phyloP scores from a whole-genome alignment of 2,113 vertebrate genomes.

The Hemicordylus capensis region DNA sequence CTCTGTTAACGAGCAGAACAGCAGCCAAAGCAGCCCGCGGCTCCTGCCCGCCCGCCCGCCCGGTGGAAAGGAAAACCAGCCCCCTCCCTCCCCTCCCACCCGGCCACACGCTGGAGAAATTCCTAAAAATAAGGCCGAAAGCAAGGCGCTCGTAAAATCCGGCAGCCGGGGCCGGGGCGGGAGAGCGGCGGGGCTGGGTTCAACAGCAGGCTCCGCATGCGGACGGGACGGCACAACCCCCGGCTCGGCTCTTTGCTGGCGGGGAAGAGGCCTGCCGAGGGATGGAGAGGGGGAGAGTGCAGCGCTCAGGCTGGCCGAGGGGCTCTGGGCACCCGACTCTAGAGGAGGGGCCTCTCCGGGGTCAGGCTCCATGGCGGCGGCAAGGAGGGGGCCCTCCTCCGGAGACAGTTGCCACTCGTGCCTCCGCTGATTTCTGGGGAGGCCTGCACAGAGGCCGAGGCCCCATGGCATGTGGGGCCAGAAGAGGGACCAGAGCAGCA shows the following conservation, averaged over 20 bases:
- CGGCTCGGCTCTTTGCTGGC: no score
- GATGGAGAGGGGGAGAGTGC: no score
- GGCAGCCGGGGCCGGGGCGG: neutral
- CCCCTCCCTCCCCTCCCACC: neutral
- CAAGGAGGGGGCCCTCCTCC: no score
- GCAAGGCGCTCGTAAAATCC: neutral
- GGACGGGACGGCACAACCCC: neutral
- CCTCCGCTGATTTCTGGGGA: no score
- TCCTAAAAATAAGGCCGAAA: conserved; percentile 61
- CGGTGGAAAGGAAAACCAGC: neutral
- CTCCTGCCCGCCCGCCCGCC: fast-evolving
- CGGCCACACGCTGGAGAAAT: conserved; percentile 28
- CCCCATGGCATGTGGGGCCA: no score
- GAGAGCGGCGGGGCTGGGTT: neutral
- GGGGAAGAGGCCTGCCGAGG: no score
- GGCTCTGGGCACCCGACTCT: no score
- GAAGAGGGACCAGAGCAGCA: no score
- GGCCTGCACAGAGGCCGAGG: no score
- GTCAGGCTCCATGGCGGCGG: no score
- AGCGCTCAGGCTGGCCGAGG: no score
- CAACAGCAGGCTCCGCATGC: neutral
- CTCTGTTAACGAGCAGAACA: conserved; percentile 64
- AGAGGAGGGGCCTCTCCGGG: no score
- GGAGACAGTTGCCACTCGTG: neutral
- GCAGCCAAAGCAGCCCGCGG: conserved; percentile 36